Base-by-base conservation (phyloP, 2,888 invertebrate genomes). In the Drosophila parthenogenetica region DNA sequence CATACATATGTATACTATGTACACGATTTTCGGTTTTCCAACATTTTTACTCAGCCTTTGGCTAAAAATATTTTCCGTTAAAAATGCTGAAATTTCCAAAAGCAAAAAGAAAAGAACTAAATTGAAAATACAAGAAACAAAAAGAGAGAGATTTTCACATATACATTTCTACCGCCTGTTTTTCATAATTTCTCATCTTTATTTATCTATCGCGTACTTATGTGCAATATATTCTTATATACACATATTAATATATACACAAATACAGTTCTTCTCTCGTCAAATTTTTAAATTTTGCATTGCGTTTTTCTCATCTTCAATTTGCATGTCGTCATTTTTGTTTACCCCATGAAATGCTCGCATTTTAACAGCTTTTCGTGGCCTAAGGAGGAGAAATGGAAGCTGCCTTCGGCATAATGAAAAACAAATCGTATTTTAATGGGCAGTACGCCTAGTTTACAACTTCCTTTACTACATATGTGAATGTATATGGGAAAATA, bases 111-210 rank as follows among this genome's bases (percentile, higher is more conserved):
- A 43, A 57, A 53, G 37, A 39, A 11, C 22, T 8, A 39, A 54
- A 42, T 49, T 65, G 71, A 75, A 62, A 65, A 60, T 25, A 25
- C 25, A 25, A 25, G 55, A 75, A 75, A 29, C 29, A 29, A 29
- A 51, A 75, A 75, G 68, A 42, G 25, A 62, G 39, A 53, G 46
- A 64, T 39, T 16, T 14, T 10, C 53, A 39, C 8, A 35, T 35
- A 25, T n/a, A 48, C 49, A 40, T 49, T 61, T 71, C 63, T 58
- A 51, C 82, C 79, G 81, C 70, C 85, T 81, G 85, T 70, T 83
- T 83, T 88, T 83, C 83, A 83, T 83, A 83, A 83, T 83, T 83
- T 83, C 80, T 82, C 73, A 75, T 79, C 55, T 82, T 87, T 82
- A 87, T 82, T 85, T 82, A 79, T 78, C 68, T 70, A 66, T 76